phyloP scores from a whole-genome alignment of 2,113 vertebrate genomes.

The Peromyscus polionotus region DNA sequence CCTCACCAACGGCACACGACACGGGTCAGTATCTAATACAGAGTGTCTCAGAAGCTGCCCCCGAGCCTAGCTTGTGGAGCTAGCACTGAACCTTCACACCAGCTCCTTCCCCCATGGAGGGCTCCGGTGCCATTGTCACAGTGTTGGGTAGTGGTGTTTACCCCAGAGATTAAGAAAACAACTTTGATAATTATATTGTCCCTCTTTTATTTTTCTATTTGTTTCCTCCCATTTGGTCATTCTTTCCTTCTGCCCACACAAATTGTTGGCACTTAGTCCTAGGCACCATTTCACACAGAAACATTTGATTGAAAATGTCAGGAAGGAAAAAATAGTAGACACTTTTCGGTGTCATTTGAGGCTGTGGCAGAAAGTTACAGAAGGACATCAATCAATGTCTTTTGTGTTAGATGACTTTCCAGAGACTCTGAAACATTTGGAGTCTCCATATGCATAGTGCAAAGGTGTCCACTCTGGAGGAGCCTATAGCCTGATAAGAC shows the following conservation, averaged over 20 bases:
- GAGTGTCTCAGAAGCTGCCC: slow-evolving; percentile 63
- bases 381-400: slow-evolving; percentile 10
- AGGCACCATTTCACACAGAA: slow-evolving; percentile 51
- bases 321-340: slow-evolving; percentile 55
- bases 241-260: slow-evolving; percentile 66
- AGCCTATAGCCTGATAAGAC: background rate
- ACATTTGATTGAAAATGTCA: slow-evolving; percentile 65
- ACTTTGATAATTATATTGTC: slow-evolving; percentile 59
- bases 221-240: slow-evolving; percentile 47
- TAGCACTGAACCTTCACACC: slow-evolving; percentile 6
- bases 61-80: slow-evolving; percentile 72
- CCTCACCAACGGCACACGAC: slow-evolving; percentile 73
- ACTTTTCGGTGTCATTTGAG: slow-evolving; percentile 44
- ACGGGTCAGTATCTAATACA: slow-evolving; percentile 79
- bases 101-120: background rate
- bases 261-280: slow-evolving; percentile 57
- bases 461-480: slow-evolving; percentile 9
- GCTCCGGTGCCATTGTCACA: background rate
- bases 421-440: slow-evolving; percentile 17
- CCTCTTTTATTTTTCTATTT: slow-evolving; percentile 66
- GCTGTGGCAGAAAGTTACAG: slow-evolving; percentile 8
- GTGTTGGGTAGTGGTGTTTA: background rate
- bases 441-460: slow-evolving; percentile 7
- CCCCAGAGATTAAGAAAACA: slow-evolving; percentile 68
- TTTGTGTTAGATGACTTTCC: slow-evolving; percentile 61